Conservation (phyloP, 2,113 vertebrate genomes). For the Canis aureus region DNA sequence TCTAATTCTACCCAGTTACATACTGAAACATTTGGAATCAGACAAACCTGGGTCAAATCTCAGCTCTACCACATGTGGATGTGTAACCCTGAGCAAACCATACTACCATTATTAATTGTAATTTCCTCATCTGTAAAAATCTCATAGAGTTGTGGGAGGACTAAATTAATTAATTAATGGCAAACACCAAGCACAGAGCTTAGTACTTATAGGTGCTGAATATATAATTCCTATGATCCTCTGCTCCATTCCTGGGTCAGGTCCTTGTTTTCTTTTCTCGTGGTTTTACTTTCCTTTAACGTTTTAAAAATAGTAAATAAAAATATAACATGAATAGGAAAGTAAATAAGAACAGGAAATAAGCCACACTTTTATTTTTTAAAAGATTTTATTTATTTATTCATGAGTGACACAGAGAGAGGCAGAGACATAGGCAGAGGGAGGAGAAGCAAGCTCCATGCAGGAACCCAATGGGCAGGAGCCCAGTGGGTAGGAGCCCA, state of each 20-base stretch:
- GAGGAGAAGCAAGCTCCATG: too few species aligned
- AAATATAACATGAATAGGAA: not conserved
- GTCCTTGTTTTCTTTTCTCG: not conserved
- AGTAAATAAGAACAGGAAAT: not conserved
- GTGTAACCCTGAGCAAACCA: not conserved
- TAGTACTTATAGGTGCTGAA: not conserved
- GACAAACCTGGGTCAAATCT: constrained; percentile 27
- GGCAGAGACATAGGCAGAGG: too few species aligned
- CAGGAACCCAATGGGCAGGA: too few species aligned
- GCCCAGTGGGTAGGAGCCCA: too few species aligned
- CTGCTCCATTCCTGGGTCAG: not conserved
- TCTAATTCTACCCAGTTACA: not conserved
- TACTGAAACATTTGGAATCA: constrained; percentile 2
- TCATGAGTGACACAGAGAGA: too few species aligned
- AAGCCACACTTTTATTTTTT: not conserved
- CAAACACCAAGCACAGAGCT: constrained; percentile 6
- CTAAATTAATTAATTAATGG: not conserved
- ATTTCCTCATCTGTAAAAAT: constrained; percentile 19
- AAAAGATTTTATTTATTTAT: too few species aligned
- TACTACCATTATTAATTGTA: not conserved
- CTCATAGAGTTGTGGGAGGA: not conserved
- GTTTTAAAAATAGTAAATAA: not conserved
- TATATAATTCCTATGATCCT: not conserved
- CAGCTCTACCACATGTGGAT: not conserved
- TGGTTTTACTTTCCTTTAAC: not conserved